Evolutionary conservation across 2,888 invertebrate species (phyloP), one percentile per base, ranked within the genome.

Genomic region (Bhutanitis thaidina): DNA sequence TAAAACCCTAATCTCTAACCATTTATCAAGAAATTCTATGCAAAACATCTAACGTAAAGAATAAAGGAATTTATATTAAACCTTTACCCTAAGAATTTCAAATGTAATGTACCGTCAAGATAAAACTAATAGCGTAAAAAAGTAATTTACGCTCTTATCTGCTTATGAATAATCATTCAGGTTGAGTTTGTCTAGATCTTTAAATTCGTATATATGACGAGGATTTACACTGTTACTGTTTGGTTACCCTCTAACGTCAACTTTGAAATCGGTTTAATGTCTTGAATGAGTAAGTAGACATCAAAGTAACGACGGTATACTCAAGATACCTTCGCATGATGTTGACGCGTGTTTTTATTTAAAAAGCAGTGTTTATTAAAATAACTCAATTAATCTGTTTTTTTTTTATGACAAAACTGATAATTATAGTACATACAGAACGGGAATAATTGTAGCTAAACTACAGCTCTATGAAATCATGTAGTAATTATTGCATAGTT

Each of bases 211-310:
- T 27, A 44, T 13, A 39, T 25, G 15, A 13, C n/a, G 10, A 45
- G 14, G 35, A 50, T 40, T 38, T 35, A 44, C 40, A 40, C 16
- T 3, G 20, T 69, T 77, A 77, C 71, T 77, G 68, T 75, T 64
- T 44, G 14, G 32, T 32, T 10, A 43, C 37, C 34, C 49, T 39
- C 43, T 46, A 20, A 55, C 49, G 41, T 43, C 25, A 27, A 45
- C 38, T 49, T 47, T 54, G 48, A 59, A 54, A 55, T 55, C 45
- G 48, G 48, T 49, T 55, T 52, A 55, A 58, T 58, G 56, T 37
- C 40, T 36, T 57, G 54, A 51, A 45, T 51, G 45, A 45, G 40
- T 51, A 45, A 51, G 45, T 13, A 45, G 40, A 45, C 35, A 40
- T 29, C 4, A 34, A n/a, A 35, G 36, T 45, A 32, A 38, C 12